phyloP scores from a whole-genome alignment of 1,140 invertebrate species.

The Yoshiicerus persimilis region DNA sequence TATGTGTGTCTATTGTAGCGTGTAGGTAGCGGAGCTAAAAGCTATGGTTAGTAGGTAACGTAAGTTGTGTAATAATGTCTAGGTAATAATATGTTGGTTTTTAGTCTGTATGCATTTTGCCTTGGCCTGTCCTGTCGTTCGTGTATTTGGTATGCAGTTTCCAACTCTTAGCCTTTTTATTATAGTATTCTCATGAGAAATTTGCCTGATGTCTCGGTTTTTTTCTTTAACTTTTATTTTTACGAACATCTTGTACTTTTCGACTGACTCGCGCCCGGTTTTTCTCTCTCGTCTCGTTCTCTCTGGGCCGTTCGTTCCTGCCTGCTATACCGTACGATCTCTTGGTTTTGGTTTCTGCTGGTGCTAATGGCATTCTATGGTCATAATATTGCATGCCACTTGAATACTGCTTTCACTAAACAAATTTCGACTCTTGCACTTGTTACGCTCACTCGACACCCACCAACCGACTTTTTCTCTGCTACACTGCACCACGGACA shows the following conservation, averaged over 20 bases:
- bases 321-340: not conserved
- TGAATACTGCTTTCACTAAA: not conserved
- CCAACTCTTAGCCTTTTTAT: not conserved
- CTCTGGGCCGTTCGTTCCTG: not conserved
- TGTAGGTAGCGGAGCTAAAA: too few species aligned
- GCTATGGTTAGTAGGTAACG: too few species aligned
- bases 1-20: not conserved
- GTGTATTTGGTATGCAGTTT: not conserved
- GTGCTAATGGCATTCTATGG: not conserved
- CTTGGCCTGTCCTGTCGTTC: not conserved
- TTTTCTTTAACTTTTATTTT: slow-evolving; percentile 20
- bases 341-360: not conserved
- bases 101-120: not conserved
- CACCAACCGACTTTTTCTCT: not conserved
- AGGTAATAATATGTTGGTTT: not conserved
- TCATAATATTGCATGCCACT: slow-evolving; percentile 5
- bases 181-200: slow-evolving; percentile 7
- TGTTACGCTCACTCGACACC: not conserved
- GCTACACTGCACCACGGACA: not conserved
- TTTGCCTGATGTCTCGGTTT: slow-evolving; percentile 20
- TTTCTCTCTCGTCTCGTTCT: not conserved
- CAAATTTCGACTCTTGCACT: slow-evolving; percentile 5
- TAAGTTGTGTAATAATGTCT: too few species aligned
- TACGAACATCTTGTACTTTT: slow-evolving; percentile 14
- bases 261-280: not conserved